A percentile compares a stretch with the other conserved stretches of the same genome.
phyloP scores from a whole-genome alignment of 1,140 invertebrate genomes.

The Fopius arisanus region DNA sequence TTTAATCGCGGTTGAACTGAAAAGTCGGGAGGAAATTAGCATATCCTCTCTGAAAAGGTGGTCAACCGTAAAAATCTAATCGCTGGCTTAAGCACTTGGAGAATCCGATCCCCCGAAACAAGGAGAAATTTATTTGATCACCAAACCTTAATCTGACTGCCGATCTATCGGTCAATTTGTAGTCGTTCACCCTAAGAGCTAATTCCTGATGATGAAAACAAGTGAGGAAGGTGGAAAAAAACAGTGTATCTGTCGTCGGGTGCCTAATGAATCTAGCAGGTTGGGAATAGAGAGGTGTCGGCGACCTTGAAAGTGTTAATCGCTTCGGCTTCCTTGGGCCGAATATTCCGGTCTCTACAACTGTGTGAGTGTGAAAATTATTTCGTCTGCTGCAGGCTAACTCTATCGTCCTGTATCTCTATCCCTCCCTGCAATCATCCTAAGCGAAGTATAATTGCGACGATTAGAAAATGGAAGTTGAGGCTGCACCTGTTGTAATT shows the following conservation, averaged over 20 bases:
- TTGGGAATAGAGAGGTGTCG: background rate
- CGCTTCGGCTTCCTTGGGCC: background rate
- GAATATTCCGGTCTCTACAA: background rate
- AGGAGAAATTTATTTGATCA: slow-evolving; percentile 1
- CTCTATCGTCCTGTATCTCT: background rate
- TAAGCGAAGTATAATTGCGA: slow-evolving; percentile 48
- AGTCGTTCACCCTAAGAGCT: background rate
- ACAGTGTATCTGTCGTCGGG: background rate
- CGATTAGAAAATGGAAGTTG: slow-evolving; percentile 33
- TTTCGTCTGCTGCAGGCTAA: slow-evolving; percentile 1
- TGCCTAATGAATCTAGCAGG: background rate
- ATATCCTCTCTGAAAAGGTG: background rate
- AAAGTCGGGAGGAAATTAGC: background rate
- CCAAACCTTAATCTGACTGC: background rate
- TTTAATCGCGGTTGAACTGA: background rate
- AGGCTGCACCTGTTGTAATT: slow-evolving; percentile 11
- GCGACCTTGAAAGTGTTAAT: slow-evolving; percentile 13
- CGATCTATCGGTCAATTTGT: slow-evolving; percentile 11
- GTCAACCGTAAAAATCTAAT: background rate
- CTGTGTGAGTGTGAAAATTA: background rate
- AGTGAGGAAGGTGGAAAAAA: background rate
- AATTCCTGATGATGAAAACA: slow-evolving; percentile 1
- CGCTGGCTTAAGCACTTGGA: background rate
- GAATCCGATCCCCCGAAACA: background rate
- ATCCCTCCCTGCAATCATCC: slow-evolving; percentile 35